These are phyloP conservation scores for Pimephales promelas DNA, from an alignment of 2,113 vertebrate species.

Conservation along the genomic window DNA sequence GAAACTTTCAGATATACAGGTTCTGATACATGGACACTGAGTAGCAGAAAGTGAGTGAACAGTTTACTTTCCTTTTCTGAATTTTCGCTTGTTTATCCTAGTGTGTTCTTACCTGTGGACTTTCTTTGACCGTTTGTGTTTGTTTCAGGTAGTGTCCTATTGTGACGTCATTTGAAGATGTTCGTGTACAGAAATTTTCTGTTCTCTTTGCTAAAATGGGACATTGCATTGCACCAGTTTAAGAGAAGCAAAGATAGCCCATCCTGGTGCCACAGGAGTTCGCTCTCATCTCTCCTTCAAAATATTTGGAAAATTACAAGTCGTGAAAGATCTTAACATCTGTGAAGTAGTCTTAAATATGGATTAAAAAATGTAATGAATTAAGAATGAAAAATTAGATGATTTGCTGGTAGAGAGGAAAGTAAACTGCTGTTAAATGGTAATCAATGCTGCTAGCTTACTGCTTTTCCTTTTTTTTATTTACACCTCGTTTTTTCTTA, in stretches of 20 bases:
- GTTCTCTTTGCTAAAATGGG: slow-evolving; percentile 41
- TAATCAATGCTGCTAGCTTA: slow-evolving; percentile 68
- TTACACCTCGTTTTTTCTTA: slow-evolving; percentile 49
- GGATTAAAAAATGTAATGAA: slow-evolving; percentile 21
- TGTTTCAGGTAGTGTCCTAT: slow-evolving; percentile 25
- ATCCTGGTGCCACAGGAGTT: slow-evolving; percentile 6
- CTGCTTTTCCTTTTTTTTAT: slow-evolving; percentile 63
- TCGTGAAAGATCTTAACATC: slow-evolving; percentile 13
- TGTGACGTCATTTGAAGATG: slow-evolving; percentile 9
- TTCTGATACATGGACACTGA: slow-evolving; percentile 85
- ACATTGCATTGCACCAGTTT: slow-evolving; percentile 35
- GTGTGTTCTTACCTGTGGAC: background rate
- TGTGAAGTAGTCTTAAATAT: slow-evolving; percentile 57
- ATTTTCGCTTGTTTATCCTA: background rate
- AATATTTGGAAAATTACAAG: slow-evolving; percentile 15
- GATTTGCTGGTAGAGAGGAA: slow-evolving; percentile 54
- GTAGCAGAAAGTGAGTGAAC: slow-evolving; percentile 35
- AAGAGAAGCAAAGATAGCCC: slow-evolving; percentile 30
- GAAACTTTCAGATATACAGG: slow-evolving; percentile 94
- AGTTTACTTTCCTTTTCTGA: background rate
- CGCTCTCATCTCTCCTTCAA: slow-evolving; percentile 25
- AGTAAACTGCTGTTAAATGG: slow-evolving; percentile 57
- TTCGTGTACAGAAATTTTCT: slow-evolving; percentile 36
- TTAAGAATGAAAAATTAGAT: slow-evolving; percentile 25
- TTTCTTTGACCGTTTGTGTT: background rate